Percentiles rank a stretch among this genome's conserved stretches.
phyloP scores from a whole-genome alignment of 2,113 vertebrate species.

The Python bivittatus region DNA sequence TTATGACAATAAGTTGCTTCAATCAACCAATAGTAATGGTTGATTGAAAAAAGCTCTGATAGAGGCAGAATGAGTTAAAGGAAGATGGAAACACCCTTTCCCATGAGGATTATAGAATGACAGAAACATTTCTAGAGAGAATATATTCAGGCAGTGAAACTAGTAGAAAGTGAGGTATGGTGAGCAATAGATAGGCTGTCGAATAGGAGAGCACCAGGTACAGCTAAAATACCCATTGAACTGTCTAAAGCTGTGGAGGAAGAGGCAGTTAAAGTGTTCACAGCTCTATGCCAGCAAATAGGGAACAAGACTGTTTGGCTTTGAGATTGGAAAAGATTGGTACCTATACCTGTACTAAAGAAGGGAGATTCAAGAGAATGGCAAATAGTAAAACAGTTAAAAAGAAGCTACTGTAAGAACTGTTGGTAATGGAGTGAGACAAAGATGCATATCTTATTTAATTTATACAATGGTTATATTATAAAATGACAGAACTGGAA shows the following conservation, averaged over 20 bases:
- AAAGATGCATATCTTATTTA: background rate
- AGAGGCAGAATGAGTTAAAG: too few relatives aligned
- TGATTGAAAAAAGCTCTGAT: too few relatives aligned
- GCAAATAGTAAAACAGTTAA: background rate
- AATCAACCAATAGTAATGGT: too few relatives aligned
- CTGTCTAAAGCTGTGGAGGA: background rate
- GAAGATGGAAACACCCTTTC: too few relatives aligned
- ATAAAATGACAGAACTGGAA: background rate
- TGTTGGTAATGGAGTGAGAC: background rate
- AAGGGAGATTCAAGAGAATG: background rate
- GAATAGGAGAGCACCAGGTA: background rate
- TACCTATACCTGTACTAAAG: background rate
- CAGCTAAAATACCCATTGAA: background rate
- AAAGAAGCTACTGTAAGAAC: background rate
- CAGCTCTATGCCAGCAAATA: background rate
- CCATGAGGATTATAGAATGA: too few relatives aligned
- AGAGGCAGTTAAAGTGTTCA: background rate
- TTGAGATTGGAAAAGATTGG: background rate
- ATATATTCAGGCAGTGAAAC: too few relatives aligned
- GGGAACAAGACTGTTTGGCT: background rate
- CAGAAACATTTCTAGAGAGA: too few relatives aligned
- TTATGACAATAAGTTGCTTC: too few relatives aligned
- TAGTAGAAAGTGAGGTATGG: too few relatives aligned
- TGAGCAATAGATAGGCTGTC: background rate
- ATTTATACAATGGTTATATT: background rate